Base-by-base conservation (phyloP, 2,888 invertebrate species). In the Cataglyphis rosenhaueri region DNA sequence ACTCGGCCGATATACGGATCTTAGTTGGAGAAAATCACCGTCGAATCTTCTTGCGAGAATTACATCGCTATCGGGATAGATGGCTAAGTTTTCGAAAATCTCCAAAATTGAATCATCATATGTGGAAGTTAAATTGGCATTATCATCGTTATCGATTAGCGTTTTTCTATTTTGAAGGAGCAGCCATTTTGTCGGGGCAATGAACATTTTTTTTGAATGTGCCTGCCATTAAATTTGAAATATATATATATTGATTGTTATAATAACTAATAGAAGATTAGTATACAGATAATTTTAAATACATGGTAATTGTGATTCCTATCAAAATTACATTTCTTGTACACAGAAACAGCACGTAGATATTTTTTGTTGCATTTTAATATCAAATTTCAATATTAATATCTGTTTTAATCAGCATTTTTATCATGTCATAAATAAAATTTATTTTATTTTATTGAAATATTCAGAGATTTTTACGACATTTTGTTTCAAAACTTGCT, bases 41-140 rank as follows among this genome's bases (percentile, higher is more conserved):
- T 85, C 78, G 0, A 88, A 18, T 70, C 82, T 85, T 41, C 73
- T 85, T 0, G 89, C 88, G 10, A 94, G 73, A 0, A 91, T 59
- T 4, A 94, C 88, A 44, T 93, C 92, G 78, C 94, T 94, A 76
- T 94, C 93, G 0, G 94, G 92, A 73, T 91, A 92, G 35, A 91
- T 86, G 0, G 85, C 70, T 5, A 92, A 83, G 21, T 84, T 25
- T 0, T 61, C 29, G 52, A 93, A 92, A 8, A 84, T 81, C 44
- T 81, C 66, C n/a, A 66, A n/a, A 0, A 74, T 64, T 5, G 25
- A 74, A 25, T 85, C 81, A n/a, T 86, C 66, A 15, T 52, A 25
- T 5, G 55, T 35, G 18, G 44, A 52, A 8, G 57, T 66, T 1
- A 25, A 6, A 38, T 64, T 57, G 25, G 10, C 71, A 12, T 35